These are phyloP conservation scores for Drosophila nr. medialis DNA, from an alignment of 2,888 invertebrate genomes.

Conservation along the genomic window DNA sequence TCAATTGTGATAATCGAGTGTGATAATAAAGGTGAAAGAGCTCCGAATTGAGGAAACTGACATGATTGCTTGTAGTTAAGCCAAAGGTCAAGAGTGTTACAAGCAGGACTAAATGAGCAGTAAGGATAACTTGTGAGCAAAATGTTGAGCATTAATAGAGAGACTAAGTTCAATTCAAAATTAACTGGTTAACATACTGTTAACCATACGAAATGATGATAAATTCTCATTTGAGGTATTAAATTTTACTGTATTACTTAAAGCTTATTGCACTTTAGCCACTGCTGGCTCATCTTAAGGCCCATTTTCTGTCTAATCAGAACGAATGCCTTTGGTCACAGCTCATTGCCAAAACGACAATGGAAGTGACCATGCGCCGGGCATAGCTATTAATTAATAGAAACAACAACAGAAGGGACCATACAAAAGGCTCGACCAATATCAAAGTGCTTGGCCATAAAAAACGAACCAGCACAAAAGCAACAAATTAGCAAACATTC, in stretches of 20 bases:
- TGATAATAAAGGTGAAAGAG: neutral
- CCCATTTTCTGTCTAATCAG: constrained; percentile 60
- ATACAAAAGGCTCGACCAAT: constrained; percentile 47
- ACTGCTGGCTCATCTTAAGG: constrained; percentile 13
- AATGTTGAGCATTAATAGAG: neutral
- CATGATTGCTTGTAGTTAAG: neutral
- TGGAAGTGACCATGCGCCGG: constrained; percentile 51
- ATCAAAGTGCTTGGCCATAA: constrained; percentile 37
- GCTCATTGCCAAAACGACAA: constrained; percentile 64
- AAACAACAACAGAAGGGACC: constrained; percentile 25
- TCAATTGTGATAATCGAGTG: constrained; percentile 4
- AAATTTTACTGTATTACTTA: neutral
- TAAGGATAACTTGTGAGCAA: neutral
- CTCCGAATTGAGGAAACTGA: neutral
- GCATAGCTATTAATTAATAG: constrained; percentile 63
- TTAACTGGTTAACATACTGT: neutral
- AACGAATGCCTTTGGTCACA: constrained; percentile 59
- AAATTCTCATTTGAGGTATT: neutral
- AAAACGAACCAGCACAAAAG: constrained; percentile 49
- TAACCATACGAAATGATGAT: neutral
- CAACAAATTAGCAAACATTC: constrained; percentile 76
- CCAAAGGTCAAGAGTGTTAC: neutral
- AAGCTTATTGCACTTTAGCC: neutral
- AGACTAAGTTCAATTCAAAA: neutral
- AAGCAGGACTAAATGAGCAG: neutral